These are phyloP conservation scores for Bombus huntii DNA, from an alignment of 1,140 invertebrate genomes.

Conservation along the genomic window DNA sequence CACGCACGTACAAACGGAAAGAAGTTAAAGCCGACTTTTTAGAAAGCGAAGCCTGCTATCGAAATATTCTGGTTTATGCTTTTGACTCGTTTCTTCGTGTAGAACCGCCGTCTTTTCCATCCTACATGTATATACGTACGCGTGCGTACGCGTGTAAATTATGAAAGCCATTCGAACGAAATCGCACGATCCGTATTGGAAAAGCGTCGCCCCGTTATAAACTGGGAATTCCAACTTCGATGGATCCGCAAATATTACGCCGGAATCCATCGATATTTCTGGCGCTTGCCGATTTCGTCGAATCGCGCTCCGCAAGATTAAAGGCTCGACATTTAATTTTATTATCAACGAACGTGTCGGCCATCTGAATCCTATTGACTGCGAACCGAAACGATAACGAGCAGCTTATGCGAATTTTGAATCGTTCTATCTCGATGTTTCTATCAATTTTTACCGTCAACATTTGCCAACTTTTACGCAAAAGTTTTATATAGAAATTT, in stretches of 20 bases:
- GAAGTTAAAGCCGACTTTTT: too few relatives aligned
- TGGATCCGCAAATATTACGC: background rate
- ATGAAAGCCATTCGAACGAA: background rate
- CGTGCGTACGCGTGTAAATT: background rate
- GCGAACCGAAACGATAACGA: background rate
- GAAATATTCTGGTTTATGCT: too few relatives aligned
- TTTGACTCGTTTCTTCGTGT: too few relatives aligned
- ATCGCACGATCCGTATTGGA: background rate
- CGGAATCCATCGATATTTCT: background rate
- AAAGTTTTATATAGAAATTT: background rate
- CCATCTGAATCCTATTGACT: background rate
- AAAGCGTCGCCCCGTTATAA: background rate
- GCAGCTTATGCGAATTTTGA: background rate
- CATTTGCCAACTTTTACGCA: background rate
- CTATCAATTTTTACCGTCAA: background rate
- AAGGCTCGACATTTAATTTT: background rate
- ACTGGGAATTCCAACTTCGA: background rate
- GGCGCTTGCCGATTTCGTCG: too few relatives aligned
- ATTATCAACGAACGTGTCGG: background rate
- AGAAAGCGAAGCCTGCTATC: too few relatives aligned
- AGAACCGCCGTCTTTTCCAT: background rate
- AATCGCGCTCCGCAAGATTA: background rate
- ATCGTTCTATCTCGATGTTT: background rate
- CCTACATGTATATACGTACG: background rate
- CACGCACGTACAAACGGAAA: too few relatives aligned